Percentiles rank a stretch among this genome's conserved stretches.
Evolutionary conservation across 2,797 vertebrate genomes (phyloP).

Genomic region (Argya squamiceps): DNA sequence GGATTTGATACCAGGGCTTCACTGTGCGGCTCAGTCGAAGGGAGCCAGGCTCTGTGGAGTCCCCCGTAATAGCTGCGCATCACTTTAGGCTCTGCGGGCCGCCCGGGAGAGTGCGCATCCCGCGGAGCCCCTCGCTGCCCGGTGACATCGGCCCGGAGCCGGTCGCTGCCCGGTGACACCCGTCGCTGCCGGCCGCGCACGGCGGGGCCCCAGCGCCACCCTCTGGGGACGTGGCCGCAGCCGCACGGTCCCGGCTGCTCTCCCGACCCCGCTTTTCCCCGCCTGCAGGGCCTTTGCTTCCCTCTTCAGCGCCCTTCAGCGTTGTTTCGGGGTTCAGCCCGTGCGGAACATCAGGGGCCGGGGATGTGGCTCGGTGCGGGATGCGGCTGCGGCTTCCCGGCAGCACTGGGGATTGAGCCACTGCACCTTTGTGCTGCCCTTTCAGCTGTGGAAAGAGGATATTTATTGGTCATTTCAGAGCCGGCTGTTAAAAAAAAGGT

Average conservation of each 20-base stretch:
- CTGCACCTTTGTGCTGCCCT: neutral
- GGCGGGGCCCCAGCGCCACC: conserved; percentile 46
- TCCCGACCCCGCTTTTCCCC: no score
- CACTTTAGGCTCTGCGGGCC: fast-evolving
- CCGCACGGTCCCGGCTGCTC: neutral
- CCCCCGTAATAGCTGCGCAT: fast-evolving
- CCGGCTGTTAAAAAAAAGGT: neutral
- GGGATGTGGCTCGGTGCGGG: neutral
- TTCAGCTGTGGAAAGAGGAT: neutral
- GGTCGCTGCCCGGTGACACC: neutral
- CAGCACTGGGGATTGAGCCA: neutral
- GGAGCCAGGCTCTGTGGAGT: neutral
- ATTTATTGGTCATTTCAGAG: neutral
- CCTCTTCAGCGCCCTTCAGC: fast-evolving
- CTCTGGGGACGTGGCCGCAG: neutral
- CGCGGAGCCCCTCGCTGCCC: neutral
- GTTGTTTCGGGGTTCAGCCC: neutral
- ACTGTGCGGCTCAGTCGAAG: fast-evolving
- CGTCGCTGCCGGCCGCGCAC: neutral
- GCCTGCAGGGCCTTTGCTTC: fast-evolving
- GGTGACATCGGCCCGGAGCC: no score
- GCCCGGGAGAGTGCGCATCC: fast-evolving
- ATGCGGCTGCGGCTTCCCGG: neutral
- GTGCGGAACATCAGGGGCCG: fast-evolving
- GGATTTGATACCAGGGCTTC: fast-evolving